Evolutionary conservation across 2,888 invertebrate genomes (phyloP), one percentile per base, ranked within the genome.

Genomic region (Caenorhabditis uteleia): DNA sequence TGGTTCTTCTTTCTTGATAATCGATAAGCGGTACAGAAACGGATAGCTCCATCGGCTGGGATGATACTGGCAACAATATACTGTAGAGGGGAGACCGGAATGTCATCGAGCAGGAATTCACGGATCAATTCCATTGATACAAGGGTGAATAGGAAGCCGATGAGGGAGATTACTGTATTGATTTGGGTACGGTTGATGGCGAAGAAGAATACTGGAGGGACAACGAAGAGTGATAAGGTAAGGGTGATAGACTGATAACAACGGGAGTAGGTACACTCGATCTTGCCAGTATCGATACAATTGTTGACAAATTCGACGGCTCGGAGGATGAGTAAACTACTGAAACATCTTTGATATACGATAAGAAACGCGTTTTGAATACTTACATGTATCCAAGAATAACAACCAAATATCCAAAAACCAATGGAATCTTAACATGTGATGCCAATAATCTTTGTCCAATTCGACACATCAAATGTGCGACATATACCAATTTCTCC

Each of bases 391-490:
- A 62, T 33, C 34, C 50, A n/a, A 16, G 3, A 27, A 44, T 14
- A 7, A 44, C 8, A 26, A 40, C 25, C 4, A 58, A 18, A 31
- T 64, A 64, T 5, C 20, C 14, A n/a, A 54, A 39, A n/a, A 64
- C 53, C 20, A 58, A 49, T 21, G 64, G 64, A 21, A 64, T 58
- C 18, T 54, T 64, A 12, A 25, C 44, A 4, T 31, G 36, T 8
- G 53, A 54, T 7, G 39, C 33, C 10, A 64, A 43, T 16, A 64
- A 25, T n/a, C 34, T 16, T n/a, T 58, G 47, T 8, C 64, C 64
- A 31, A 58, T 58, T 42, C 48, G 43, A 38, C 57, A 57, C 57
- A 64, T 58, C 5, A 64, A 33, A 58, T 64, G 64, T 18, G 64
- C 64, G 23, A 64, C 39, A 44, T 64, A 64, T 1, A 64, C 54